These are phyloP conservation scores for Exephanes ischioxanthus DNA, from an alignment of 2,888 invertebrate genomes.

Conservation along the genomic window DNA sequence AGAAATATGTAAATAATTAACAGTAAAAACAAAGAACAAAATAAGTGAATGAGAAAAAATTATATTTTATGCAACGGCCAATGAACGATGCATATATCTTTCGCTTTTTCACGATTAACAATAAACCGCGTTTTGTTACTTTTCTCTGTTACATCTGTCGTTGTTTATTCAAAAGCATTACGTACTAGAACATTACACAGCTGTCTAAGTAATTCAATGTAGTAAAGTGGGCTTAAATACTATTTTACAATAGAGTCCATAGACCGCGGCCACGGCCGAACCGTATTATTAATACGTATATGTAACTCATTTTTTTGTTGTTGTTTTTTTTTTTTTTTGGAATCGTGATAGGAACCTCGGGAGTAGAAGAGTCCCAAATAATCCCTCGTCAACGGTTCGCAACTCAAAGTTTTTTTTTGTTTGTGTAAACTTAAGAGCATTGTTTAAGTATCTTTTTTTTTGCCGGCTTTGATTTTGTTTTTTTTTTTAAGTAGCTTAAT, in stretches of 20 bases:
- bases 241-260: constrained; percentile 78
- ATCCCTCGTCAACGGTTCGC: constrained; percentile 29
- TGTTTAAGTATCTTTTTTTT: constrained; percentile 57
- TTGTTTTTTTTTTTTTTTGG: constrained; percentile 25
- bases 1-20: constrained; percentile 36
- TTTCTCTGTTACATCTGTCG: constrained; percentile 45
- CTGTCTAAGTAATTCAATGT: constrained; percentile 69
- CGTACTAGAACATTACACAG: constrained; percentile 63
- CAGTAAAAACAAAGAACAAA: background rate
- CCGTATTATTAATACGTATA: constrained; percentile 60
- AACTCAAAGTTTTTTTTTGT: constrained; percentile 33
- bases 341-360: constrained; percentile 32
- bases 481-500: constrained; percentile 72
- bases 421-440: constrained; percentile 53
- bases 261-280: constrained; percentile 68
- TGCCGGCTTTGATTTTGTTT: constrained; percentile 47
- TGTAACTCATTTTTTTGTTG: constrained; percentile 48
- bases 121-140: constrained; percentile 75
- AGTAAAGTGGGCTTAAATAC: constrained; percentile 79
- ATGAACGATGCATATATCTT: constrained; percentile 39
- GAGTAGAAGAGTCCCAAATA: constrained; percentile 7
- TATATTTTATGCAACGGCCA: constrained; percentile 9
- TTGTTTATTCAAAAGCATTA: constrained; percentile 66
- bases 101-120: constrained; percentile 27
- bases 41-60: background rate